Evolutionary conservation across 2,888 invertebrate genomes (phyloP).

Genomic region (Trichogramma evanescens): DNA sequence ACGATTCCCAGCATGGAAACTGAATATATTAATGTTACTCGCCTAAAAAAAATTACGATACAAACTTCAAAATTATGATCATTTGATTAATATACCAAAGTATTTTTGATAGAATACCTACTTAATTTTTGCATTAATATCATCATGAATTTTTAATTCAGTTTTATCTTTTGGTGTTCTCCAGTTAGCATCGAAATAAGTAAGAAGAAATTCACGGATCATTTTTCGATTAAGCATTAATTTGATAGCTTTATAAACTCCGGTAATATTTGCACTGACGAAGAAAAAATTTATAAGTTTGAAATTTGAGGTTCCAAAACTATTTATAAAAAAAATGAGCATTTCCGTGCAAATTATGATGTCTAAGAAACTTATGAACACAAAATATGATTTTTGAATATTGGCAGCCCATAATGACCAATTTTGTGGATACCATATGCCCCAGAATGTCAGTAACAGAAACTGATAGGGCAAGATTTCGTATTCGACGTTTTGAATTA

Average conservation of each 20-base stretch:
- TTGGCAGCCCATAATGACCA: constrained; percentile 2
- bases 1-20: constrained; percentile 10
- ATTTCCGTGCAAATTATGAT: constrained; percentile 7
- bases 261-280: constrained; percentile 10
- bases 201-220: constrained; percentile 4
- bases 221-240: constrained; percentile 2
- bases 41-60: background rate
- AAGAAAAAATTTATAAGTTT: constrained; percentile 10
- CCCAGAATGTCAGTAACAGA: constrained; percentile 13
- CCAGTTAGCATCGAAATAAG: constrained; percentile 8
- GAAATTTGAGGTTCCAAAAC: constrained; percentile 1
- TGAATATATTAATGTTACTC: constrained; percentile 7
- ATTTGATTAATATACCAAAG: no score
- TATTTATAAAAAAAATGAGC: constrained; percentile 8
- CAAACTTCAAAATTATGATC: no score
- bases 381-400: background rate
- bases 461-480: constrained; percentile 12
- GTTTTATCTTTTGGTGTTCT: background rate
- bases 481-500: constrained; percentile 11
- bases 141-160: constrained; percentile 3
- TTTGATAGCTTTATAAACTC: constrained; percentile 9
- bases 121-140: constrained; percentile 9
- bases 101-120: background rate
- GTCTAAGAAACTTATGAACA: constrained; percentile 4
- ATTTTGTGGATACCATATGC: constrained; percentile 10